Conservation (phyloP, 2,113 vertebrate species). For the Forbesichthys agassizii region DNA sequence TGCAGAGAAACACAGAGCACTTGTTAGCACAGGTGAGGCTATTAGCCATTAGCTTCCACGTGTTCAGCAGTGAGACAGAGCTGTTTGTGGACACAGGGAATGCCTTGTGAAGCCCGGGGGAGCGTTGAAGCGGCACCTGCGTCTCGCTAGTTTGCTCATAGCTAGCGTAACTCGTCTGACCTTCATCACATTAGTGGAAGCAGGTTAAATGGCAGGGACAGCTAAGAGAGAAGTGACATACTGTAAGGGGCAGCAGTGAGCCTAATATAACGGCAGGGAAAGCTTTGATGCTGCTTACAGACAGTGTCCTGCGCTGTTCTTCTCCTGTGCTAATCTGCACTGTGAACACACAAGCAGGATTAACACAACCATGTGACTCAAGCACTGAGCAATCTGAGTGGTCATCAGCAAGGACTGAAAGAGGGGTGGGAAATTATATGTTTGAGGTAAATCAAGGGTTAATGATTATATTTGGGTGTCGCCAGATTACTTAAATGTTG, state of each 20-base stretch:
- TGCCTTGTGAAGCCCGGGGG: too few relatives aligned
- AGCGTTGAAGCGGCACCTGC: not conserved
- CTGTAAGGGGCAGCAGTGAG: constrained; percentile 30
- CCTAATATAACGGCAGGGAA: constrained; percentile 44
- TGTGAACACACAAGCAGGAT: constrained; percentile 67
- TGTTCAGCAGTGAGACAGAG: not conserved
- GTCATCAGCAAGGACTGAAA: constrained; percentile 32
- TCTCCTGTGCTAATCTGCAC: constrained; percentile 70
- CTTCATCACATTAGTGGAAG: not conserved
- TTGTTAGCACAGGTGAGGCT: constrained; percentile 9
- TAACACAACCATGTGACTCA: constrained; percentile 66
- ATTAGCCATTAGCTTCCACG: constrained; percentile 4
- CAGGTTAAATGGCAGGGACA: constrained; percentile 5
- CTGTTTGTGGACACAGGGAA: not conserved
- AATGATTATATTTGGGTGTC: too few relatives aligned
- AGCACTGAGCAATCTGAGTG: constrained; percentile 55
- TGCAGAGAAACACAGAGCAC: constrained; percentile 10
- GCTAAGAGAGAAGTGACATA: constrained; percentile 40
- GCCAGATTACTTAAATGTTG: too few relatives aligned
- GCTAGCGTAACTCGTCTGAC: not conserved
- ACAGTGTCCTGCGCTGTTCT: constrained; percentile 60
- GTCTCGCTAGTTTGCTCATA: not conserved
- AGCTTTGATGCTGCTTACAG: constrained; percentile 55
- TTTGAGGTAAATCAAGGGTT: too few relatives aligned
- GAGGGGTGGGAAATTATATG: not conserved